Percentiles rank a stretch among this genome's conserved stretches.
phyloP scores from a whole-genome alignment of 2,113 vertebrate species.

The Lucifuga dentata region DNA sequence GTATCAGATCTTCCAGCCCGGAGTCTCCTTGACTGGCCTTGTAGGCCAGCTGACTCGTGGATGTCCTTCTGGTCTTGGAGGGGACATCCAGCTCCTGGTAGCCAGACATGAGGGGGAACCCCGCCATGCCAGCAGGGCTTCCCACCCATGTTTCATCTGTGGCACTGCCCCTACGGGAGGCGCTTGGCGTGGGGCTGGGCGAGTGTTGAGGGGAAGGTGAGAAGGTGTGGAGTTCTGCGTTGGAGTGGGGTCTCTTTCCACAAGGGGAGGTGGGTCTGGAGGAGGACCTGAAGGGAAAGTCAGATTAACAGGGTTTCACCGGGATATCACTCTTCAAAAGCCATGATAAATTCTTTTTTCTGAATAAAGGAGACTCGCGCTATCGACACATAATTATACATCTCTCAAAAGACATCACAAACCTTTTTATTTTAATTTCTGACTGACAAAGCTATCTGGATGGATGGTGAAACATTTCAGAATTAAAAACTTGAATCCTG shows the following conservation, averaged over 20 bases:
- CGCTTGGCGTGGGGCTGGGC: slow-evolving; percentile 88
- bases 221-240: slow-evolving; percentile 87
- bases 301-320: slow-evolving; percentile 37
- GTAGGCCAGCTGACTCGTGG: slow-evolving; percentile 85
- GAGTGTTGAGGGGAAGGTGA: slow-evolving; percentile 92
- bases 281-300: slow-evolving; percentile 87
- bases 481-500: too few species aligned
- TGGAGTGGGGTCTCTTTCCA: slow-evolving; percentile 92
- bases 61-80: slow-evolving; percentile 94
- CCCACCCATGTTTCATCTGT: slow-evolving; percentile 92
- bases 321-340: too few species aligned
- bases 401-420: too few species aligned
- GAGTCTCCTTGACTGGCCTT: slow-evolving; percentile 86
- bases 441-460: too few species aligned
- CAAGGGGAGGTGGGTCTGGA: slow-evolving; percentile 95
- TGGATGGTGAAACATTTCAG: too few species aligned
- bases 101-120: slow-evolving; percentile 82
- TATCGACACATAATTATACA: too few species aligned
- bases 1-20: slow-evolving; percentile 85
- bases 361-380: too few species aligned
- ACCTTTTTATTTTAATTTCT: too few species aligned
- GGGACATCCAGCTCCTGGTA: slow-evolving; percentile 91
- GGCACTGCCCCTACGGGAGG: slow-evolving; percentile 91
- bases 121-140: slow-evolving; percentile 77
- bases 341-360: too few species aligned